These are phyloP conservation scores for Anoura caudifer DNA, from an alignment of 2,113 vertebrate species.

Conservation along the genomic window DNA sequence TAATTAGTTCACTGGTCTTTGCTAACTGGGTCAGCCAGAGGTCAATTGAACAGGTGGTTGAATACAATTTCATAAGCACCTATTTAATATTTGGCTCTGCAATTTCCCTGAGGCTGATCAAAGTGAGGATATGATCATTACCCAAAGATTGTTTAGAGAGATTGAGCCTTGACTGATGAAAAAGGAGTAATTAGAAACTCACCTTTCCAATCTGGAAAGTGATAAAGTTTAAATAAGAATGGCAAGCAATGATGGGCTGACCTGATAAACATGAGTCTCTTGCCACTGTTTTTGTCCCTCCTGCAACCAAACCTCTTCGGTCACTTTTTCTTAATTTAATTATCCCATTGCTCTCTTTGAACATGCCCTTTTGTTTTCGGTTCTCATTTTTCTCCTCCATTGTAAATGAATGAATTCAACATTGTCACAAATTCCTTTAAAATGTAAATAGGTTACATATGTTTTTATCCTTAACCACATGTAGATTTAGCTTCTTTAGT, in stretches of 20 bases:
- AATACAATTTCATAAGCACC: conserved; percentile 77
- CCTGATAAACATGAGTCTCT: conserved; percentile 15
- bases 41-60: conserved; percentile 82
- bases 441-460: neutral
- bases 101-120: conserved; percentile 79
- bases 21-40: conserved; percentile 67
- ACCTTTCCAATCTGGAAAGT: conserved; percentile 82
- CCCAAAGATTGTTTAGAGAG: conserved; percentile 81
- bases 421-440: neutral
- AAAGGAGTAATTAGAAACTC: conserved; percentile 82
- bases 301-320: conserved; percentile 33
- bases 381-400: neutral
- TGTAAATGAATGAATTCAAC: neutral
- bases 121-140: conserved; percentile 79
- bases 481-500: neutral
- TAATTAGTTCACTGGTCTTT: conserved; percentile 80
- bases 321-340: conserved; percentile 56
- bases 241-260: conserved; percentile 67
- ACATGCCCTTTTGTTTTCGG: neutral
- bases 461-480: neutral
- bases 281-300: conserved; percentile 31
- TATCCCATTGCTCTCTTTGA: neutral
- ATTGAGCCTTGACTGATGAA: conserved; percentile 79
- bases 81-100: conserved; percentile 81
- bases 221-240: conserved; percentile 84